Base-by-base conservation (phyloP, 2,797 vertebrate species). In the Varecia variegata region DNA sequence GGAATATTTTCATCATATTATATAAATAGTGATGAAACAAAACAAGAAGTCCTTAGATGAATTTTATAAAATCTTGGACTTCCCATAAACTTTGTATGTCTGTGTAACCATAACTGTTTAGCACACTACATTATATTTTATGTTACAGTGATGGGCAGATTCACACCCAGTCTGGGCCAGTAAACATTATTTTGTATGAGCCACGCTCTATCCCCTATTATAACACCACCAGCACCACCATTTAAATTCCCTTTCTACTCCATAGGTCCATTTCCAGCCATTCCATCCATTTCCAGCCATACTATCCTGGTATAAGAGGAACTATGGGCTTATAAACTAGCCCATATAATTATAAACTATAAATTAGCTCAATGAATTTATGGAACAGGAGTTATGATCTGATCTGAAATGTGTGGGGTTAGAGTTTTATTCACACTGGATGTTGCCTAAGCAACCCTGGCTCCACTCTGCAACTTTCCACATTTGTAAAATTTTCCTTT, bases 351-450 rank as follows among this genome's bases (percentile, higher is more conserved):
- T 71, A 77, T 38, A 56, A 56, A 56, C 54, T 83, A 79, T 30
- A 92, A 83, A 58, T 80, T 30, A 84, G 35, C 10, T 68, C 80
- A 79, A 17, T 35, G 4, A 45, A 83, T 54, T 62, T 32, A 43
- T 14, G 76, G n/a, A 67, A 71, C 8, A 80, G 65, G 20, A 93
- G 7, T 21, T 73, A 32, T n/a, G 43, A 87, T 77, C n/a, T 90
- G 70, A 65, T 80, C 32, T 80, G 40, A 90, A 94, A 96, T 73
- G 40, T 54, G 13, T 47, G 54, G 45, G 8, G 76, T 80, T 94
- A 47, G 15, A 52, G 54, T 96, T 93, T 89, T 92, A 73, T 81
- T 92, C 65, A 89, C 35, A 50, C 1, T 92, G 45, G 73, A 82
- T 82, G 32, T 30, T 93, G 47, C 60, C 52, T 87, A 83, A 88